A percentile compares a stretch with the other conserved stretches of the same genome.
These are phyloP conservation scores for Amiota minor DNA, from an alignment of 2,888 invertebrate genomes.

Conservation along the genomic window DNA sequence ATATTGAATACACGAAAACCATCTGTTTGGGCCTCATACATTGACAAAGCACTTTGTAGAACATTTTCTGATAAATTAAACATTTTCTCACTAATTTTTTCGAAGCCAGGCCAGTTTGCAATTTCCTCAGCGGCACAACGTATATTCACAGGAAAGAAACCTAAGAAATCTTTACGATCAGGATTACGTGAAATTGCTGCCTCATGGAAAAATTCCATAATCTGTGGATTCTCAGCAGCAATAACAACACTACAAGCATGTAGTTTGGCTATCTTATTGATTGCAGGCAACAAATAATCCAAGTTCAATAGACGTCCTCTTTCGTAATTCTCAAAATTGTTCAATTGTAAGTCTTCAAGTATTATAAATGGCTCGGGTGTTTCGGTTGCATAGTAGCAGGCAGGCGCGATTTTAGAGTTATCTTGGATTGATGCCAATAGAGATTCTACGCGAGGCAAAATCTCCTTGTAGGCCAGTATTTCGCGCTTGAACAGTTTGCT, in stretches of 20 bases:
- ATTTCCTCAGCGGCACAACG: slow-evolving; percentile 70
- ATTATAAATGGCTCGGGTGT: slow-evolving; percentile 72
- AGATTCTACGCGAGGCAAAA: slow-evolving; percentile 66
- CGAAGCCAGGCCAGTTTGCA: slow-evolving; percentile 70
- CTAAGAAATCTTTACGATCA: slow-evolving; percentile 69
- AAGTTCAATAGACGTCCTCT: slow-evolving; percentile 76
- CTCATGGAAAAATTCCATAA: slow-evolving; percentile 69
- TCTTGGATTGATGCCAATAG: slow-evolving; percentile 68
- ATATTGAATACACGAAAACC: slow-evolving; percentile 70
- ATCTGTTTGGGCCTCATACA: slow-evolving; percentile 63
- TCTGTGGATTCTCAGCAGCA: slow-evolving; percentile 59
- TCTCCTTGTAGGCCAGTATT: slow-evolving; percentile 69
- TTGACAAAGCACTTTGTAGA: slow-evolving; percentile 62
- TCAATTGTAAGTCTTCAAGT: slow-evolving; percentile 76
- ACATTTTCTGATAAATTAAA: slow-evolving; percentile 69
- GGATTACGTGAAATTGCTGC: slow-evolving; percentile 71
- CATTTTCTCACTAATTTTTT: slow-evolving; percentile 71
- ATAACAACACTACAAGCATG: slow-evolving; percentile 76
- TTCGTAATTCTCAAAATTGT: slow-evolving; percentile 76
- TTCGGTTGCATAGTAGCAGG: slow-evolving; percentile 71
- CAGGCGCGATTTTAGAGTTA: slow-evolving; percentile 68
- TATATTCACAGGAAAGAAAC: slow-evolving; percentile 70
- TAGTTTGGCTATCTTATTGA: slow-evolving; percentile 76
- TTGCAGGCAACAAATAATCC: slow-evolving; percentile 74
- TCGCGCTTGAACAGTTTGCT: slow-evolving; percentile 72